Percentiles rank a stretch among this genome's conserved stretches.
These are phyloP conservation scores for Hirtodrosophila confusa DNA, from an alignment of 2,888 invertebrate genomes.

Conservation along the genomic window DNA sequence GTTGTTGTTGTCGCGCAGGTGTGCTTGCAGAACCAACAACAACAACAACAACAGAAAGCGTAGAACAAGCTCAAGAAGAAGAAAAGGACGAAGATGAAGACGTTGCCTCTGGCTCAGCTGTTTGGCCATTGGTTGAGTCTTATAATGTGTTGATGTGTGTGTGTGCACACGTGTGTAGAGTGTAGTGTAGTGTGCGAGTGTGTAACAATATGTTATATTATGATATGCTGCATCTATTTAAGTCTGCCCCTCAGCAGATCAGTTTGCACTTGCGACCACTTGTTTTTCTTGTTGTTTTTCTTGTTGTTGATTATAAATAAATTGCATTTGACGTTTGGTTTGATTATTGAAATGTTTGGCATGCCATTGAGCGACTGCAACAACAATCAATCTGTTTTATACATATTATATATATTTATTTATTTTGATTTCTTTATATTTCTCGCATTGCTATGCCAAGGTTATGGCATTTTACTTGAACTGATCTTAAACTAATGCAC, in stretches of 20 bases:
- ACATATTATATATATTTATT: background rate
- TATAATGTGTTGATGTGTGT: constrained; percentile 1
- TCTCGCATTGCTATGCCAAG: too few species aligned
- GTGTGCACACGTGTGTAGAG: background rate
- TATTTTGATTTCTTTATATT: background rate
- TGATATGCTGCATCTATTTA: constrained; percentile 12
- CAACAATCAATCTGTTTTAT: too few species aligned
- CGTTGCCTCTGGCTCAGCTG: constrained; percentile 64
- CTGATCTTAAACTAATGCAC: too few species aligned
- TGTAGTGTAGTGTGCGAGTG: constrained; percentile 8
- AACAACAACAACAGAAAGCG: constrained; percentile 20
- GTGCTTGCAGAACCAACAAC: constrained; percentile 40
- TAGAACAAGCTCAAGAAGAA: constrained; percentile 11
- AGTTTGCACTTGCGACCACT: constrained; percentile 20
- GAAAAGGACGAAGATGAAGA: constrained; percentile 14
- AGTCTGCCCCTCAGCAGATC: background rate
- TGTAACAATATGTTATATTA: constrained; percentile 50
- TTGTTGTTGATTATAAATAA: constrained; percentile 33
- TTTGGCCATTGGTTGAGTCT: constrained; percentile 45
- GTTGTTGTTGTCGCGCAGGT: constrained; percentile 50
- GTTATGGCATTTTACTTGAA: too few species aligned
- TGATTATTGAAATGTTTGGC: constrained; percentile 58
- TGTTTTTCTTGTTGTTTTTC: constrained; percentile 34
- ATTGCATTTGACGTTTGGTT: constrained; percentile 26
- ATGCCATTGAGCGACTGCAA: constrained; percentile 31